Percentiles rank a stretch among this genome's conserved stretches.
Evolutionary conservation across 1,140 invertebrate genomes (phyloP).

Genomic region (Calosoma granatense): DNA sequence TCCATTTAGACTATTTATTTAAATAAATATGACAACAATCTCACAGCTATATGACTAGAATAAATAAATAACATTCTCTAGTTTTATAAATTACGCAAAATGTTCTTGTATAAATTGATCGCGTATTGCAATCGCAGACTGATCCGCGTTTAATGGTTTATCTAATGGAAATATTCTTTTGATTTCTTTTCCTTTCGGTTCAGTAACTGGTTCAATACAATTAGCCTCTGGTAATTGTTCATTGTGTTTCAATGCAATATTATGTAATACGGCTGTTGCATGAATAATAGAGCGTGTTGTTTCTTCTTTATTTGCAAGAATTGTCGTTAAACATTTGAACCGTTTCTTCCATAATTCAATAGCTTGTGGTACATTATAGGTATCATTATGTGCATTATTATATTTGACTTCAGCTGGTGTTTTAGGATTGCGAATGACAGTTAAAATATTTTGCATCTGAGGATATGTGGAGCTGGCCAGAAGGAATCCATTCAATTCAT

Average conservation of each 20-base stretch:
- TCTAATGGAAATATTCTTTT: constrained; percentile 2
- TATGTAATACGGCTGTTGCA: neutral
- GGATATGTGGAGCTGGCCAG: neutral
- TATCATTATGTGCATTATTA: neutral
- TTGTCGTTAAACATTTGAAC: constrained; percentile 3
- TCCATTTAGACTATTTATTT: too few species aligned
- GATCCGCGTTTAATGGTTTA: neutral
- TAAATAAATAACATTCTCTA: too few species aligned
- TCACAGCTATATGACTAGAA: too few species aligned
- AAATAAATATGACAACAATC: too few species aligned
- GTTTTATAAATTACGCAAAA: neutral
- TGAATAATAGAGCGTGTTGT: neutral
- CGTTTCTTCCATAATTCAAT: neutral
- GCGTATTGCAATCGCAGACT: neutral
- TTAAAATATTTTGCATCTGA: neutral
- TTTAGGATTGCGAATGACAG: neutral
- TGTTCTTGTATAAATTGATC: neutral
- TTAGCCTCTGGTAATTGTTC: neutral
- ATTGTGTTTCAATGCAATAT: neutral
- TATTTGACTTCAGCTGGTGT: neutral
- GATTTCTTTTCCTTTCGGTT: constrained; percentile 3
- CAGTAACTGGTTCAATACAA: neutral
- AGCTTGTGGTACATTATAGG: neutral
- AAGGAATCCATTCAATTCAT: neutral
- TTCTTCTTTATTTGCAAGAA: constrained; percentile 6